phyloP scores from a whole-genome alignment of 2,888 invertebrate species.

The Danaus chrysippus region DNA sequence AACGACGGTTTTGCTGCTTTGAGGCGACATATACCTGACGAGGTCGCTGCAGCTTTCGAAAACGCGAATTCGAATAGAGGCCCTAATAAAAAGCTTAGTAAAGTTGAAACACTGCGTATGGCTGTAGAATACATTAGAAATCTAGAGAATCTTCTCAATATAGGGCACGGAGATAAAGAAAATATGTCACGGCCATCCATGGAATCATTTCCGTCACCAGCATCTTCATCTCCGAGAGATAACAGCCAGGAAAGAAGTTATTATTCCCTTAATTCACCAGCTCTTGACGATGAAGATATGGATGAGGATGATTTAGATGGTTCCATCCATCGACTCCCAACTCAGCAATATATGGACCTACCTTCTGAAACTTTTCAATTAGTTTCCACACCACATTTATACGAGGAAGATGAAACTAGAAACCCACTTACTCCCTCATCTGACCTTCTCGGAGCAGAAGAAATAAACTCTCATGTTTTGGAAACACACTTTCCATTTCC shows the following conservation, averaged over 20 bases:
- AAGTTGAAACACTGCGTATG: constrained; percentile 93
- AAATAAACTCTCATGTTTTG: constrained; percentile 70
- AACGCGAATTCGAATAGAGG: constrained; percentile 82
- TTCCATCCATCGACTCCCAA: constrained; percentile 66
- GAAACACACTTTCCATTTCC: constrained; percentile 75
- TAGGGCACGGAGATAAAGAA: constrained; percentile 80
- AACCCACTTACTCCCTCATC: constrained; percentile 76
- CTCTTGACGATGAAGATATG: constrained; percentile 66
- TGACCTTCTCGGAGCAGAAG: constrained; percentile 70
- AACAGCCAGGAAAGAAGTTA: constrained; percentile 77
- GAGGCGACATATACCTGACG: constrained; percentile 91
- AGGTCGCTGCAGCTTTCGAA: constrained; percentile 85
- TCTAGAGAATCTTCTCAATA: constrained; percentile 85
- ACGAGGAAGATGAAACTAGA: constrained; percentile 80
- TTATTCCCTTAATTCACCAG: constrained; percentile 66
- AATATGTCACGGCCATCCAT: constrained; percentile 60
- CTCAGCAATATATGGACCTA: constrained; percentile 79
- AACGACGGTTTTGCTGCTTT: constrained; percentile 95
- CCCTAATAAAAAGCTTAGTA: constrained; percentile 87
- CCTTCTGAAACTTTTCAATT: constrained; percentile 82
- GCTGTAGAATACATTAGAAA: constrained; percentile 94
- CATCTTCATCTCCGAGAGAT: constrained; percentile 72
- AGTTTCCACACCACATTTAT: constrained; percentile 76
- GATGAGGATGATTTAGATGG: constrained; percentile 71
- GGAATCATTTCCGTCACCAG: constrained; percentile 74